Percentiles rank a stretch among this genome's conserved stretches.
These are phyloP conservation scores for Sussaba pulchella DNA, from an alignment of 2,888 invertebrate genomes.

Conservation along the genomic window DNA sequence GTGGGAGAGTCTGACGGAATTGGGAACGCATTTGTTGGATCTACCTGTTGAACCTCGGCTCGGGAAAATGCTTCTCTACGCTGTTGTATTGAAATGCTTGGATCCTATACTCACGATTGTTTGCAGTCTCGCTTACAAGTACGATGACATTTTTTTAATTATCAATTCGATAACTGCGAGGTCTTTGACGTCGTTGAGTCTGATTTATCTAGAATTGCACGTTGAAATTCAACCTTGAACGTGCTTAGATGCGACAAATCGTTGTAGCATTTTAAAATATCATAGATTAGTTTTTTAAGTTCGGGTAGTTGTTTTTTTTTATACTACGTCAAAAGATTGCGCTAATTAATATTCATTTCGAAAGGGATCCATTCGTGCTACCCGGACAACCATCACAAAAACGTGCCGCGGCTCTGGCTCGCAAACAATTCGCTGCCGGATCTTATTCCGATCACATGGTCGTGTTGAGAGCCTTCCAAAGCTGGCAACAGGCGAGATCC, in stretches of 20 bases:
- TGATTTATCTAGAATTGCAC: too few species aligned
- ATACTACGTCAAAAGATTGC: too few species aligned
- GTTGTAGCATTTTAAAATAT: neutral
- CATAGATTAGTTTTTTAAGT: neutral
- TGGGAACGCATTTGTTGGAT: slow-evolving; percentile 96
- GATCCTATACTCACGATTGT: slow-evolving; percentile 97
- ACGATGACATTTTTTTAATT: slow-evolving; percentile 67
- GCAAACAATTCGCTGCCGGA: slow-evolving; percentile 89
- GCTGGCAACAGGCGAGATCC: slow-evolving; percentile 87
- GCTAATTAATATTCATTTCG: slow-evolving; percentile 65
- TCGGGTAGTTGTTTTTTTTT: slow-evolving; percentile 4
- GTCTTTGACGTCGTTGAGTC: too few species aligned
- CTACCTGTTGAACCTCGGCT: slow-evolving; percentile 96
- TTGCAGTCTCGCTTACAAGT: slow-evolving; percentile 92
- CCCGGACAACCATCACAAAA: slow-evolving; percentile 90
- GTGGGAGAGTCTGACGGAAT: slow-evolving; percentile 93
- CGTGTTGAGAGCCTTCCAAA: slow-evolving; percentile 92
- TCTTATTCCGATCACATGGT: slow-evolving; percentile 96
- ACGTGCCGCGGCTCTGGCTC: slow-evolving; percentile 86
- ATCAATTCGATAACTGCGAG: neutral
- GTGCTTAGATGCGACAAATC: neutral
- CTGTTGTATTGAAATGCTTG: slow-evolving; percentile 95
- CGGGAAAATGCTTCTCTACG: slow-evolving; percentile 96
- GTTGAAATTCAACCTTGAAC: too few species aligned
- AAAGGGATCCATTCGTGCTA: slow-evolving; percentile 91